Base-by-base conservation (phyloP, 2,113 vertebrate genomes). In the Crotalus tigris region DNA sequence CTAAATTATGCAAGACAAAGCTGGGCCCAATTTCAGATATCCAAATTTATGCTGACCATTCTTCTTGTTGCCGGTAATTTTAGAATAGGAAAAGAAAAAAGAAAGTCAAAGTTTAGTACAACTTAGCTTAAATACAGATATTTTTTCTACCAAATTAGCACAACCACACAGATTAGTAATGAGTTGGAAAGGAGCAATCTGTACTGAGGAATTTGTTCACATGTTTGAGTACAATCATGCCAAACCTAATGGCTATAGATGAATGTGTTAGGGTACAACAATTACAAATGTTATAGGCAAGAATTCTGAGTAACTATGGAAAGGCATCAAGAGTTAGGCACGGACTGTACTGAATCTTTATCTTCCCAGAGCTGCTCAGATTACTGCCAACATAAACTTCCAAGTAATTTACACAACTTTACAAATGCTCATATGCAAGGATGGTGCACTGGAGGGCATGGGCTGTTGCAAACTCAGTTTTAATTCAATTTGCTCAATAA, bases 401-500 rank as follows among this genome's bases (percentile, higher is more conserved):
- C 51, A 39, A 3, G 86, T 90, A 61, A 91, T 49, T 81, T 81
- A 81, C 15, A 81, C 1, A 91, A 57, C 39, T 89, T 33, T 5
- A 23, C 90, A 51, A 75, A 75, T 33, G 29, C 64, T 81, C 33
- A 44, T 44, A 81, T 44, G 75, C 59, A 59, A 69, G 88, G 61
- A 90, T n/a, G 15, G 59, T 0, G 89, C 39, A 23, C 91, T 13
- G 12, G 91, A 12, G 0, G 86, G 88, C 89, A n/a, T 53, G 59
- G 86, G 86, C 7, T 61, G 12, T 93, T 86, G 49, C 53, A 87
- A 81, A 91, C 92, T 87, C 44, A 85, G 64, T 44, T 91, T 92
- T 57, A 23, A 93, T 57, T 93, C 64, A 0, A 3, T 92, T 24
- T 0, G 90, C 64, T 54, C 91, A 64, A 69, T 6, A 69, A 90